These are phyloP conservation scores for Zelleria hepariella DNA, from an alignment of 2,888 invertebrate species.

Conservation along the genomic window DNA sequence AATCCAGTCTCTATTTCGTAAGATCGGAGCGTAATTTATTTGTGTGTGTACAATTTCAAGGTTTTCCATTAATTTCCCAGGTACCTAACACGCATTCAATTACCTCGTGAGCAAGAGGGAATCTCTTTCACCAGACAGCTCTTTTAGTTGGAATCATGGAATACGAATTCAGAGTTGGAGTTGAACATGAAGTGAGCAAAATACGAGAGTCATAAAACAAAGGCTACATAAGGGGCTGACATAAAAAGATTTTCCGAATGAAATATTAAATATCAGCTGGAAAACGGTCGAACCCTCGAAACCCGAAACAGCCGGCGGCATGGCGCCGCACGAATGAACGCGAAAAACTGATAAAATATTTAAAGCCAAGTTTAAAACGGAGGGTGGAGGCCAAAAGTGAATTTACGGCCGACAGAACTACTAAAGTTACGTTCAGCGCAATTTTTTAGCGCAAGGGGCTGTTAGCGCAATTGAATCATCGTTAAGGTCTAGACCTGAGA, in stretches of 20 bases:
- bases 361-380: conserved; percentile 51
- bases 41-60: background rate
- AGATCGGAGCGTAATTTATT: background rate
- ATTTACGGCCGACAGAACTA: conserved; percentile 50
- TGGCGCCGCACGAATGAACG: conserved; percentile 59
- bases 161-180: background rate
- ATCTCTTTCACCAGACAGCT: too few relatives aligned
- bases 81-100: too few relatives aligned
- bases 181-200: background rate
- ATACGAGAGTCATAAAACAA: background rate
- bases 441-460: background rate
- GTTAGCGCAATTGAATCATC: background rate
- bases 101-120: too few relatives aligned
- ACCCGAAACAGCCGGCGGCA: conserved; percentile 38
- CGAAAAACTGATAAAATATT: conserved; percentile 66
- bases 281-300: conserved; percentile 35
- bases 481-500: background rate
- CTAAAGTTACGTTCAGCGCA: background rate
- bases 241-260: conserved; percentile 22
- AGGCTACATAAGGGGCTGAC: background rate
- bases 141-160: background rate
- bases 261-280: conserved; percentile 40
- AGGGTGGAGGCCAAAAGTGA: conserved; percentile 44
- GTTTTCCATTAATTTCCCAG: too few relatives aligned
- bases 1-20: background rate